Conservation (phyloP, 2,113 vertebrate genomes). For the Chiloscyllium plagiosum region DNA sequence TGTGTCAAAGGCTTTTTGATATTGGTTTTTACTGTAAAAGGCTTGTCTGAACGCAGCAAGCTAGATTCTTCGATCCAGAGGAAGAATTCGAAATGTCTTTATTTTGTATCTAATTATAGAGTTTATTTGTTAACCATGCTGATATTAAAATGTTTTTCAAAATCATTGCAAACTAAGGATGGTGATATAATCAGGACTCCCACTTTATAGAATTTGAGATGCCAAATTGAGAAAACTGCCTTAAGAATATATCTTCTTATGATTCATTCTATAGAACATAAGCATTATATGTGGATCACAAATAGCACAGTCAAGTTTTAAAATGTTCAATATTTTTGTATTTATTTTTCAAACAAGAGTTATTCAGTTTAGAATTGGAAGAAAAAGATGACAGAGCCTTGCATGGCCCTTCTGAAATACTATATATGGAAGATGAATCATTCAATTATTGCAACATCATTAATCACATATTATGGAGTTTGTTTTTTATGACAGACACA, state of each 20-base stretch:
- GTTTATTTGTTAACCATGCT: no score
- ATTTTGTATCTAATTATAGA: no score
- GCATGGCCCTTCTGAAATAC: neutral
- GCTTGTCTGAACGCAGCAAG: neutral
- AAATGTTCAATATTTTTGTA: neutral
- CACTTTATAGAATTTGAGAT: neutral
- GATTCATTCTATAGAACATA: neutral
- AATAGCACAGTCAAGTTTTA: neutral
- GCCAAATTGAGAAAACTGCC: neutral
- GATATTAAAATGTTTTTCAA: neutral
- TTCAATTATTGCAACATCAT: neutral
- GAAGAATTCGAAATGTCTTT: neutral
- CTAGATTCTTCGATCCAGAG: no score
- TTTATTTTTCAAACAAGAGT: neutral
- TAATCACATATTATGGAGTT: neutral
- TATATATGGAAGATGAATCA: neutral
- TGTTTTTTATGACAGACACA: neutral
- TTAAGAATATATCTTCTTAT: neutral
- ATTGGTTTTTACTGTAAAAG: neutral
- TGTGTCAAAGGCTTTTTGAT: neutral
- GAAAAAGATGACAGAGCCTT: neutral
- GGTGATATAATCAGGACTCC: neutral
- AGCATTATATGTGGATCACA: neutral
- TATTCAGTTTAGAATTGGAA: neutral
- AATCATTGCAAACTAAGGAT: neutral